Conservation (phyloP, 2,797 vertebrate species). For the Pampus argenteus region DNA sequence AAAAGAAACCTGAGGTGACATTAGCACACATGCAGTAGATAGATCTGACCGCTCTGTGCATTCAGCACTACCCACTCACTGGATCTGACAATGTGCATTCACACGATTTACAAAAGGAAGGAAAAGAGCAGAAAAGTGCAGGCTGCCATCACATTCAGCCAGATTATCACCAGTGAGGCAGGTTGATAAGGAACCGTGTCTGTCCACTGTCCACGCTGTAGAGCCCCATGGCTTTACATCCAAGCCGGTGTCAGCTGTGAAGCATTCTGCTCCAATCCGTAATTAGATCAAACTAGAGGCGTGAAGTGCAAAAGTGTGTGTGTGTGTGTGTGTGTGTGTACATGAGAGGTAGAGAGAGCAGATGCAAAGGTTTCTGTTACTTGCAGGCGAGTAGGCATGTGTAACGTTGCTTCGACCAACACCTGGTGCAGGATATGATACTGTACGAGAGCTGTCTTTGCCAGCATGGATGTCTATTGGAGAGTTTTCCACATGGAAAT, state of each 20-base stretch:
- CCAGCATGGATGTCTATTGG: background rate
- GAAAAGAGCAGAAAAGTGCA: conserved; percentile 29
- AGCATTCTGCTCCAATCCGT: conserved; percentile 49
- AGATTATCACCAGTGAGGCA: conserved; percentile 40
- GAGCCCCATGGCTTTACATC: conserved; percentile 22
- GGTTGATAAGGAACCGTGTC: conserved; percentile 34
- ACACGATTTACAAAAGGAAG: conserved; percentile 10
- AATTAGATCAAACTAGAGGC: conserved; percentile 65
- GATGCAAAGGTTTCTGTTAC: background rate
- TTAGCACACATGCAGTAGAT: conserved; percentile 10
- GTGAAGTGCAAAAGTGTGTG: conserved; percentile 21
- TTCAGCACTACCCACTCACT: background rate
- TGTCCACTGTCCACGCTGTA: conserved; percentile 21
- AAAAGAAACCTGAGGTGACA: conserved; percentile 19
- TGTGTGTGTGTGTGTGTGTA: conserved; percentile 23
- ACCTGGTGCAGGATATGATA: conserved; percentile 31
- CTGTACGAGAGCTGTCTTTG: background rate
- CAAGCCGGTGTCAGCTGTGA: conserved; percentile 59
- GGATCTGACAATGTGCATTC: conserved; percentile 6
- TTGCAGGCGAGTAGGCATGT: conserved; percentile 25
- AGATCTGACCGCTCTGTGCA: background rate
- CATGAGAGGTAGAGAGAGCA: background rate
- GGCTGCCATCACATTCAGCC: conserved; percentile 25
- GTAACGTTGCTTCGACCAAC: conserved; percentile 1
- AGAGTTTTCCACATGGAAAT: background rate